Evolutionary conservation across 2,888 invertebrate species (phyloP), one percentile per base, ranked within the genome.

Genomic region (Ornithoptera priamus): DNA sequence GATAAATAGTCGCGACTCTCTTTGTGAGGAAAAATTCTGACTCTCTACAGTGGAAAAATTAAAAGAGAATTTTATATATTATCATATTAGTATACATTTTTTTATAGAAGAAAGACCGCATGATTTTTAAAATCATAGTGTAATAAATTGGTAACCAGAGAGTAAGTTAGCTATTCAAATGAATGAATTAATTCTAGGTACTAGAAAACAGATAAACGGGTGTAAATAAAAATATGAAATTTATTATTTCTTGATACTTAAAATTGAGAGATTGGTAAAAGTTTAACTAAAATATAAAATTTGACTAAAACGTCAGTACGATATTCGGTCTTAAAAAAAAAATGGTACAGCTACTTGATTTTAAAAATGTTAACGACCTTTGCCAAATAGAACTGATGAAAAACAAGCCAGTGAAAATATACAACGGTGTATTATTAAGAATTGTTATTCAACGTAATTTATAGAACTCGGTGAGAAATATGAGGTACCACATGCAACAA

Each of bases 361-460:
- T 65, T 58, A 63, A 42, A 61, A 30, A 69, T 62, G 69, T 62
- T 62, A 69, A 66, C 65, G 65, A 66, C 65, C 69, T 58, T 46
- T 62, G 30, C 30, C 62, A 36, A 65, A 62, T 53, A 60, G 17
- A n/a, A 30, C 62, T 46, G 65, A 30, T 63, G 67, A 67, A 63
- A 69, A 46, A 46, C 66, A 50, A 58, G 59, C 53, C 24, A 17
- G 46, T 60, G 60, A 60, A 63, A 64, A 64, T 64, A 63, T 61
- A 61, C 64, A n/a, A 59, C 64, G 46, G 64, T 70, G 64, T 67
- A 42, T 46, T 63, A 50, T 53, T 22, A 30, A 46, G 46, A 57
- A 63, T 70, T 67, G 67, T 50, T 67, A 53, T 69, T 66, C 56
- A 30, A 46, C 62, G 62, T 66, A 59, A 70, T 63, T 67, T 70